phyloP scores from a whole-genome alignment of 1,140 invertebrate species.

The Ips nitidus region DNA sequence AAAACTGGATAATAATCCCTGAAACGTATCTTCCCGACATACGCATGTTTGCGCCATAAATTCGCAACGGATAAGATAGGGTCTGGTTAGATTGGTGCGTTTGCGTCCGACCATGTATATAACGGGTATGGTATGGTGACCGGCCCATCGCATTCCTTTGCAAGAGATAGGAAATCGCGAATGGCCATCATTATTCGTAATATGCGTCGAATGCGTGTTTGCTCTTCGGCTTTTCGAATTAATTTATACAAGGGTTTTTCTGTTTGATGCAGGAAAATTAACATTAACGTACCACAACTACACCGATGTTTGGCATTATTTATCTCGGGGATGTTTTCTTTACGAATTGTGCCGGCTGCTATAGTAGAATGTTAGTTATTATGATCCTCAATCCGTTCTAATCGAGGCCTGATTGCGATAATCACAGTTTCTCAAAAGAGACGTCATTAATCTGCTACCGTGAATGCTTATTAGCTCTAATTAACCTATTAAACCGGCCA shows the following conservation, averaged over 20 bases:
- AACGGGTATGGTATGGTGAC: neutral
- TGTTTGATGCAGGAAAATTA: too few species aligned
- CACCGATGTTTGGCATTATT: too few species aligned
- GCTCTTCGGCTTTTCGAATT: too few species aligned
- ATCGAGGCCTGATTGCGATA: too few species aligned
- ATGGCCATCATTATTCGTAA: conserved; percentile 1
- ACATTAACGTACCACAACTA: too few species aligned
- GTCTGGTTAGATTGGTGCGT: conserved; percentile 1
- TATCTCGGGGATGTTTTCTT: too few species aligned
- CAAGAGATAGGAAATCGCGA: conserved; percentile 6
- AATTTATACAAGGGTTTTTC: too few species aligned
- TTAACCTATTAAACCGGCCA: conserved; percentile 33
- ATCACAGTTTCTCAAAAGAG: neutral
- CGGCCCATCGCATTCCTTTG: conserved; percentile 6
- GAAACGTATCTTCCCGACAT: neutral
- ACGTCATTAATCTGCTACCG: conserved; percentile 20
- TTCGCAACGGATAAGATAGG: conserved; percentile 3
- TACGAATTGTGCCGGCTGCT: too few species aligned
- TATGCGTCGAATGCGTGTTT: too few species aligned
- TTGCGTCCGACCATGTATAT: neutral
- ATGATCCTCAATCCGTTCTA: too few species aligned
- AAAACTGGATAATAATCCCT: too few species aligned
- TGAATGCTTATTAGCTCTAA: conserved; percentile 35
- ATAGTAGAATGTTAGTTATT: too few species aligned
- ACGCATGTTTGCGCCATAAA: conserved; percentile 1